Base-by-base conservation (phyloP, 53 echinoderm and acorn worm species). In the Paelopatides confundens region DNA sequence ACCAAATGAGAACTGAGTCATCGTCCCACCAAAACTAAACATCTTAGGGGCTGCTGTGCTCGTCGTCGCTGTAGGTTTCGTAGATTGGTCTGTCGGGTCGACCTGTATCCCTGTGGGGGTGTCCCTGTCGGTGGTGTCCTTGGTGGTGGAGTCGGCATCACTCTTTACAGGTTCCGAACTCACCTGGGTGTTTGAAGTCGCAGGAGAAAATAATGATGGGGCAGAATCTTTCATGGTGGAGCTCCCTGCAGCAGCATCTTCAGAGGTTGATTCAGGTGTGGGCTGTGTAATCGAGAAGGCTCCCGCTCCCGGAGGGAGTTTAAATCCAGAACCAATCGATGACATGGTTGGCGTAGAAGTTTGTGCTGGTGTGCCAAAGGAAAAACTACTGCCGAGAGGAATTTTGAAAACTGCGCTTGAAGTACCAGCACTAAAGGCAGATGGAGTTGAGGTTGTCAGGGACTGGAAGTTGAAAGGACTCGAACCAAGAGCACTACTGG, bases 381-480 rank as follows among this genome's bases (percentile, higher is more conserved):
- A 48, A 50, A 77, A 77, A 15, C n/a, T n/a, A n/a, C 15, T 26
- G 28, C 50, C 50, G 0, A 30, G 1, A 14, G 54, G 49, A 0
- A 50, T 11, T 40, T 11, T 52, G 32, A 26, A 51, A 17, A 24
- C 71, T 33, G 31, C 50, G 3, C 18, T 38, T 15, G 46, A 27
- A 31, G 9, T 31, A 13, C 86, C 86, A 50, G 54, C 69, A 86
- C 69, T 54, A 71, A 69, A 86, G 3, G 69, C 86, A 26, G 85
- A 85, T 3, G 50, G 21, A 39, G 8, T 68, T 14, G 65, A 47
- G 6, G 43, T 58, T 18, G 58, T 4, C 11, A 17, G 38, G 6
- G 28, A 5, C 21, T 29, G 68, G 9, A 66, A 37, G 36, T 24
- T 30, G 31, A 43, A 66, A 5, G 31, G 28, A 29, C 38, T 29